Base-by-base conservation (phyloP, 2,888 invertebrate species). In the Muscina levida region DNA sequence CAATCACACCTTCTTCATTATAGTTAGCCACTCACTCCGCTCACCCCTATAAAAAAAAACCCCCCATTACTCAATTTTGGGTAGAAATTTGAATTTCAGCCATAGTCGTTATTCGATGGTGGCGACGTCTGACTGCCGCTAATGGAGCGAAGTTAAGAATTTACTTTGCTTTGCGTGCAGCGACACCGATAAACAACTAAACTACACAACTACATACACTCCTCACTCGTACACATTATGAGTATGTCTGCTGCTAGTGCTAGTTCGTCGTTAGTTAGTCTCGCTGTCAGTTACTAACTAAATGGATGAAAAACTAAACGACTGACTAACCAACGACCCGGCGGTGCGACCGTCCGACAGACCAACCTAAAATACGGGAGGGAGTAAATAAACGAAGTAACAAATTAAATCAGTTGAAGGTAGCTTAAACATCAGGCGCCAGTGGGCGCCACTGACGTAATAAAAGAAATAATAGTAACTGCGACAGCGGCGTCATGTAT, bases 401-500 rank as follows among this genome's bases (percentile, higher is more conserved):
- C 82, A 82, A 83, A 83, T 82, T 72, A 80, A 70, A 72, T 82
- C 82, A 82, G 81, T 82, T 82, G 81, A 81, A 82, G 83, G 81
- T 81, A 83, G 84, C 81, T 84, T 82, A 83, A 83, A 80, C 82
- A 83, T 82, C 86, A 86, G 89, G 88, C 88, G 89, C 89, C 89
- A 88, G 87, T 88, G 89, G 89, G 89, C 90, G 89, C 90, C 89
- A 89, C 89, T 89, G 90, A 90, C 89, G 89, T 90, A 89, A 90
- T 90, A 88, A 89, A 89, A 89, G 86, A 87, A 89, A 89, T 87
- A 89, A 87, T 87, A 87, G 87, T 87, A 89, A 87, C 86, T 85
- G 85, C 84, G 85, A 85, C 85, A 86, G 85, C 88, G 87, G 86
- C 88, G 89, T 87, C 89, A 86, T 85, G 66, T 86, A 86, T 90